Evolutionary conservation across 2,113 vertebrate species (phyloP), one percentile per base, ranked within the genome.

Genomic region (Tetrax tetrax): DNA sequence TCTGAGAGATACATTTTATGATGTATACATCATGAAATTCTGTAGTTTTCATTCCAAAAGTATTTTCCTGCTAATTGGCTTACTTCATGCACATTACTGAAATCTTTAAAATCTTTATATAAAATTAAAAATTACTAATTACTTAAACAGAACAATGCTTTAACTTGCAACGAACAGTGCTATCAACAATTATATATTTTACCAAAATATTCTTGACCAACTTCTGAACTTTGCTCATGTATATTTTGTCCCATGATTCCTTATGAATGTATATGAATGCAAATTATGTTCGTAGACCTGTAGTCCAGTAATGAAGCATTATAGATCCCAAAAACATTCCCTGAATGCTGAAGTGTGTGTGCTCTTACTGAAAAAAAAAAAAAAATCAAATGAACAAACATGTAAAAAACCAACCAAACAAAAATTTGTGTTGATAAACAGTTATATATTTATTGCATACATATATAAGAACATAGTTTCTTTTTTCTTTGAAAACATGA

Each of bases 21-120:
- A 38, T 1, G 0, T 13, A 60, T 12, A 3, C 2, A 50, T 41
- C 1, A 69, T 28, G 9, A 84, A 48, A 85, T 65, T 59, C 37
- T 43, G 20, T 25, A 48, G 14, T n/a, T 68, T 79, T 28, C 75
- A 48, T 70, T 54, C 17, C 7, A 48, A 29, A 81, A 43, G 3
- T 7, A 22, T 31, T 81, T 43, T 22, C 6, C 3, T 77, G 13
- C 74, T 33, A 15, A 47, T 12, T 54, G 5, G 21, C 10, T 83
- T 87, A 31, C 27, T 64, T 74, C 19, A n/a, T 29, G 43, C 0
- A 1, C 6, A 14, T 25, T 37, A 38, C 2, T 53, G 48, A 41
- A 41, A 41, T 41, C 41, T 41, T 41, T 41, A 41, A 64, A 2
- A 11, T 43, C 10, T 33, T 45, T 47, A 23, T 15, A 60, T 51